Conservation (phyloP, 2,113 vertebrate species). For the Centrocercus urophasianus region DNA sequence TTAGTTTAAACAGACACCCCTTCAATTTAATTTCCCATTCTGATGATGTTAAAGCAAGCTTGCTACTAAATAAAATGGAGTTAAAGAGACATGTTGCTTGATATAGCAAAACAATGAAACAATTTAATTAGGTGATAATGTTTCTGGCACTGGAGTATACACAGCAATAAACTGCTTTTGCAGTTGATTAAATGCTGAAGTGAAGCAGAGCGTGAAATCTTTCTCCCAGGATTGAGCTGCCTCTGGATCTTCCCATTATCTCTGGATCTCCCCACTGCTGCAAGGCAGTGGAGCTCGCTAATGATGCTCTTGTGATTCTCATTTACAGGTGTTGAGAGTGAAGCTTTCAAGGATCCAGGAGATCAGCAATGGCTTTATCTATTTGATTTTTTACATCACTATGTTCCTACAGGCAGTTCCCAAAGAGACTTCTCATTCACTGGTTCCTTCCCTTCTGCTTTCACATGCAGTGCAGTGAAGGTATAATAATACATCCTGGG, state of each 20-base stretch:
- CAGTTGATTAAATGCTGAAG: conserved; percentile 69
- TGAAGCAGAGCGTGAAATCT: conserved; percentile 61
- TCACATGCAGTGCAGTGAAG: not conserved
- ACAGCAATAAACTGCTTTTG: conserved; percentile 65
- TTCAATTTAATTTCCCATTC: conserved; percentile 74
- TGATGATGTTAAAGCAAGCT: conserved; percentile 63
- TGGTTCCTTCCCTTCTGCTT: not conserved
- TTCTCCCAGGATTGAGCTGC: conserved; percentile 26
- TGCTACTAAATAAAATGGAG: conserved; percentile 72
- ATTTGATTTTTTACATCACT: not conserved
- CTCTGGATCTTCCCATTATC: not conserved
- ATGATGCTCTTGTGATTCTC: not conserved
- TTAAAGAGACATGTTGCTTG: conserved; percentile 74
- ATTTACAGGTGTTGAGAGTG: not conserved
- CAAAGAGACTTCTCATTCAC: not conserved
- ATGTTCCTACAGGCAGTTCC: not conserved
- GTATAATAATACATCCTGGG: not conserved
- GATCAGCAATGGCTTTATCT: not conserved
- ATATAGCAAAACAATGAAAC: conserved; percentile 76
- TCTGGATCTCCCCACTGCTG: not conserved
- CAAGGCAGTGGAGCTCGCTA: not conserved
- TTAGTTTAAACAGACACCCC: conserved; percentile 54
- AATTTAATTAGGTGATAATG: conserved; percentile 77
- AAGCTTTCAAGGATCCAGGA: not conserved
- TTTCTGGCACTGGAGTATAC: conserved; percentile 38